A percentile compares a stretch with the other conserved stretches of the same genome.
These are phyloP conservation scores for Meda fulgida DNA, from an alignment of 2,797 vertebrate species.

Conservation along the genomic window DNA sequence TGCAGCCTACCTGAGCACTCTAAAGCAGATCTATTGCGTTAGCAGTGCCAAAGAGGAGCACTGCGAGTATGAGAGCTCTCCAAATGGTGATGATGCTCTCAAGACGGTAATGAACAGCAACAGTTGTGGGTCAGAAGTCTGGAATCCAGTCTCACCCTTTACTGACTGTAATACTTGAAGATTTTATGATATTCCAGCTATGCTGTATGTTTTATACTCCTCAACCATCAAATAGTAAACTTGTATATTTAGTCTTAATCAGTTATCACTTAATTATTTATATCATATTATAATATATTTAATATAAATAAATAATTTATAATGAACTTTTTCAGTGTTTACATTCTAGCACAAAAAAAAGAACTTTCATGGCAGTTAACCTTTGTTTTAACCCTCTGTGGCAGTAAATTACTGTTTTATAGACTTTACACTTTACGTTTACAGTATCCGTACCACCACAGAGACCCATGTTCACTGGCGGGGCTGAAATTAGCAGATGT, in stretches of 20 bases:
- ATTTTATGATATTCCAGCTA: not conserved
- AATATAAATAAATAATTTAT: not conserved
- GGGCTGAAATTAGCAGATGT: conserved; percentile 28
- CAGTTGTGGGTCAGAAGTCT: not conserved
- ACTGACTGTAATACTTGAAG: not conserved
- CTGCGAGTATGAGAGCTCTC: conserved; percentile 12
- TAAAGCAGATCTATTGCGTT: conserved; percentile 27
- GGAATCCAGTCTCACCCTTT: not conserved
- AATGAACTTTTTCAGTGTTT: conserved; percentile 9
- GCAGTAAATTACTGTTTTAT: conserved; percentile 29
- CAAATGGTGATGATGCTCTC: conserved; percentile 24
- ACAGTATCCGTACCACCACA: not conserved
- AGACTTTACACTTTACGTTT: not conserved
- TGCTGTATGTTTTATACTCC: not conserved
- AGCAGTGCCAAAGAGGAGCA: not conserved
- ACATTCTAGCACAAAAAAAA: not conserved
- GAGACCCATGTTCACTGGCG: conserved; percentile 29
- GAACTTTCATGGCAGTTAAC: conserved; percentile 36
- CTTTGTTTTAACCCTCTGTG: conserved; percentile 41
- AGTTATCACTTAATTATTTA: no score
- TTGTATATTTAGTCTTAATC: not conserved
- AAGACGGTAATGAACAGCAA: conserved; percentile 17
- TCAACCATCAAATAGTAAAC: not conserved
- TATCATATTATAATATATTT: no score
- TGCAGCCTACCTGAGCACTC: conserved; percentile 37